These are phyloP conservation scores for Ptilodon capucinus DNA, from an alignment of 2,888 invertebrate genomes.

Conservation along the genomic window DNA sequence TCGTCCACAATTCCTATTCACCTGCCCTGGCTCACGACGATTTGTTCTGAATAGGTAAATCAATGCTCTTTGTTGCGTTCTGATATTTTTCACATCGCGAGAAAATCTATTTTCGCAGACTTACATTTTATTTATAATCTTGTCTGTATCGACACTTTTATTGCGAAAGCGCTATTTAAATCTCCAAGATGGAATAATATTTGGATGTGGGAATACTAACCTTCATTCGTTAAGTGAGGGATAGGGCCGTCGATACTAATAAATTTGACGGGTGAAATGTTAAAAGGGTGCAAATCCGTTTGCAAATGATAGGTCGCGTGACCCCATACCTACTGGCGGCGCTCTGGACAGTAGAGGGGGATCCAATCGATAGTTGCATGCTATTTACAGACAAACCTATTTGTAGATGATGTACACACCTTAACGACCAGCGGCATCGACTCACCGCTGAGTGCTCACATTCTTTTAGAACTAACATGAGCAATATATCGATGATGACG, in stretches of 20 bases:
- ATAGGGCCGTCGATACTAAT: conserved; percentile 42
- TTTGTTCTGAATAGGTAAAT: conserved; percentile 43
- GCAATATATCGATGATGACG: no score
- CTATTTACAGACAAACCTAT: neutral
- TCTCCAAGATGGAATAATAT: conserved; percentile 19
- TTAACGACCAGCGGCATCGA: neutral
- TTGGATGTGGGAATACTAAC: conserved; percentile 38
- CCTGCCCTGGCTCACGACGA: conserved; percentile 34
- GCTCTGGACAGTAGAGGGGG: conserved; percentile 26
- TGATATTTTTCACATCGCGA: conserved; percentile 35
- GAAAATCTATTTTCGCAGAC: conserved; percentile 28
- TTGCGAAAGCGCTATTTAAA: conserved; percentile 23
- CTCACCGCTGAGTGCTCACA: no score
- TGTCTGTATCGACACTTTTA: conserved; percentile 27
- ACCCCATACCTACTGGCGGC: conserved; percentile 39
- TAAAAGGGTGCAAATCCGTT: conserved; percentile 54
- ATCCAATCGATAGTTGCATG: conserved; percentile 46
- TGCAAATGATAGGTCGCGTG: conserved; percentile 62
- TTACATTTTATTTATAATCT: conserved; percentile 33
- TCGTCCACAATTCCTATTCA: conserved; percentile 46
- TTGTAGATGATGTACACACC: neutral
- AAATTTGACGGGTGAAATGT: conserved; percentile 59
- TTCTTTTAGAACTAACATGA: no score
- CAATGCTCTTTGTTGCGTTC: conserved; percentile 40
- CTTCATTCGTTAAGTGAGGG: conserved; percentile 40